Evolutionary conservation across 1,140 invertebrate species (phyloP).

Genomic region (Drosophila littoralis): DNA sequence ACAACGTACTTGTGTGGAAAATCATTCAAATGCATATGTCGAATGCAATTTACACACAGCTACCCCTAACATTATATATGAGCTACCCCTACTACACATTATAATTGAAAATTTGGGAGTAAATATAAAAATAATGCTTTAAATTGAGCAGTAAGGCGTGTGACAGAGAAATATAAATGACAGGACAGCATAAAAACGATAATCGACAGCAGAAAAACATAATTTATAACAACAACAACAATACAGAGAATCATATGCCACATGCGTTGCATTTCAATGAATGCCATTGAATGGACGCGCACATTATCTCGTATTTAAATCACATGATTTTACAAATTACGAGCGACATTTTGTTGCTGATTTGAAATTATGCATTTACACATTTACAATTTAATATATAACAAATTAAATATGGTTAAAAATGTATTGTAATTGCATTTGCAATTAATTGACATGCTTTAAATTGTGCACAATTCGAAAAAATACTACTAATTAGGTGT

Average conservation of each 20-base stretch:
- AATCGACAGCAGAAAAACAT: background rate
- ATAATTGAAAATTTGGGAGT: conserved; percentile 64
- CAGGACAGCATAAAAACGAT: conserved; percentile 25
- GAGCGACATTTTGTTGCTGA: conserved; percentile 16
- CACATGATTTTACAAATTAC: conserved; percentile 31
- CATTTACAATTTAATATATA: conserved; percentile 19
- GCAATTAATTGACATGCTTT: conserved; percentile 38
- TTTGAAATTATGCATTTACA: conserved; percentile 39
- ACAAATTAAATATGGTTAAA: conserved; percentile 15
- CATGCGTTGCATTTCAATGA: conserved; percentile 63
- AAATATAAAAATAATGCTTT: conserved; percentile 51
- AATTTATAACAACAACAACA: background rate
- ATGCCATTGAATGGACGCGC: conserved; percentile 33
- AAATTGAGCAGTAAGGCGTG: conserved; percentile 56
- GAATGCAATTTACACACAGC: conserved; percentile 16
- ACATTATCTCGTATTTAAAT: conserved; percentile 33
- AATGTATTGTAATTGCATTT: conserved; percentile 28
- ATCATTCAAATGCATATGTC: conserved; percentile 16
- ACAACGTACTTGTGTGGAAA: conserved; percentile 13
- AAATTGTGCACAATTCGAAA: conserved; percentile 14
- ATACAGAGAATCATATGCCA: conserved; percentile 26
- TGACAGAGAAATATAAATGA: conserved; percentile 56
- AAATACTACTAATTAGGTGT: conserved; percentile 22
- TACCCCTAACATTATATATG: background rate
- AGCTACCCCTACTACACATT: conserved; percentile 13